Percentiles rank a stretch among this genome's conserved stretches.
Conservation (phyloP, 2,113 vertebrate genomes). For the Pseudorasbora parva region DNA sequence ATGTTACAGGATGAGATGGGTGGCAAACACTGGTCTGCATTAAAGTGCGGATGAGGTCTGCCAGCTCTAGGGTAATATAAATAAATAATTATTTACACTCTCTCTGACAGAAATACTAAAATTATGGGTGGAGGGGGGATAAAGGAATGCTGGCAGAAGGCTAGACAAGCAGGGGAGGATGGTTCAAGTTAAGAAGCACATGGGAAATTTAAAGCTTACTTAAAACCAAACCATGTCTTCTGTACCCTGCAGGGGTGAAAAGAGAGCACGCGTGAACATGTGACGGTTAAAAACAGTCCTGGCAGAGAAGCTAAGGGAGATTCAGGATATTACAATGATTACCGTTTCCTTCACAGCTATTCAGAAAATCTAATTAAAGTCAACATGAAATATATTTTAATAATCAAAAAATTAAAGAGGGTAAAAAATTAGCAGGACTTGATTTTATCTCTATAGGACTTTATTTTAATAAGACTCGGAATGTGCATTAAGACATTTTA, state of each 20-base stretch:
- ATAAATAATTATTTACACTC: no score
- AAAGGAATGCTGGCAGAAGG: background rate
- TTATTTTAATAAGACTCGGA: background rate
- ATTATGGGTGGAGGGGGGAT: background rate
- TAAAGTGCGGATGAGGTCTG: background rate
- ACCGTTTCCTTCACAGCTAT: background rate
- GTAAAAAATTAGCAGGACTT: background rate
- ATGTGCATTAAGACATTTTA: background rate
- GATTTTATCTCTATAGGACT: background rate
- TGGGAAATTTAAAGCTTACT: constrained; percentile 73
- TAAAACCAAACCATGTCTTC: constrained; percentile 82
- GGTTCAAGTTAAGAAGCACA: background rate
- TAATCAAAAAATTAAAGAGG: no score
- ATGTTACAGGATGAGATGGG: background rate
- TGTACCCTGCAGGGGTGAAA: constrained; percentile 72
- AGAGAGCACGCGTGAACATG: constrained; percentile 47
- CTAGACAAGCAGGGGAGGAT: constrained; percentile 6
- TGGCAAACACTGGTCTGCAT: background rate
- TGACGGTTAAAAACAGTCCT: background rate
- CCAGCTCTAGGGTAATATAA: background rate
- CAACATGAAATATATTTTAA: background rate
- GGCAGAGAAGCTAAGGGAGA: background rate
- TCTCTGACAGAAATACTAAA: background rate
- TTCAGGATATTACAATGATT: background rate
- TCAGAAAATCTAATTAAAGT: background rate